Conservation (phyloP, 2,888 invertebrate genomes). For the Pachymerium ferrugineum region DNA sequence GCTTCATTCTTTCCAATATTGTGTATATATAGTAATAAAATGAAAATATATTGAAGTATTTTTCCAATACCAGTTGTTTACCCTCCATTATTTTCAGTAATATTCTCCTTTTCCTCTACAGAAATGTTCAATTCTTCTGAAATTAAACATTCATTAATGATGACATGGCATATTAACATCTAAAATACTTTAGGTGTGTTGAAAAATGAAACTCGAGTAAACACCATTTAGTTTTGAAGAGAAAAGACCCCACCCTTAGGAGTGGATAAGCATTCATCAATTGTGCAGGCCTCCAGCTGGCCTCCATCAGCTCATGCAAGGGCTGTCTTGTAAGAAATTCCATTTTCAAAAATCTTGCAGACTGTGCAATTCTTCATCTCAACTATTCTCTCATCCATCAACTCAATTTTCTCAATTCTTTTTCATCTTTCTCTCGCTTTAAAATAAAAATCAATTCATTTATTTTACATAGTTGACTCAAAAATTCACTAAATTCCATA, state of each 20-base stretch:
- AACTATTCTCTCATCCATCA: constrained; percentile 1
- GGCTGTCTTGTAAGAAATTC: not conserved
- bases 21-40: too few relatives aligned
- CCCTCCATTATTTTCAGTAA: too few relatives aligned
- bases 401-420: not conserved
- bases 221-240: not conserved
- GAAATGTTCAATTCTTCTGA: too few relatives aligned
- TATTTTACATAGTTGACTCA: too few relatives aligned
- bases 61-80: too few relatives aligned
- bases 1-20: too few relatives aligned
- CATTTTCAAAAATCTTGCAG: constrained; percentile 9
- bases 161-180: too few relatives aligned
- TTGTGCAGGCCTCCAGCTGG: not conserved
- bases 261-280: not conserved
- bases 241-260: not conserved
- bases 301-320: not conserved
- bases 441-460: not conserved
- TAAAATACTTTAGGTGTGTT: not conserved
- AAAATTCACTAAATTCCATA: too few relatives aligned
- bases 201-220: not conserved
- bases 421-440: not conserved
- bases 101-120: too few relatives aligned
- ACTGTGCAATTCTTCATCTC: not conserved
- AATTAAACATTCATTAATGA: too few relatives aligned
- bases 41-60: too few relatives aligned